Conservation (phyloP, 2,797 vertebrate species). For the Microctenopoma stevenorrisi region DNA sequence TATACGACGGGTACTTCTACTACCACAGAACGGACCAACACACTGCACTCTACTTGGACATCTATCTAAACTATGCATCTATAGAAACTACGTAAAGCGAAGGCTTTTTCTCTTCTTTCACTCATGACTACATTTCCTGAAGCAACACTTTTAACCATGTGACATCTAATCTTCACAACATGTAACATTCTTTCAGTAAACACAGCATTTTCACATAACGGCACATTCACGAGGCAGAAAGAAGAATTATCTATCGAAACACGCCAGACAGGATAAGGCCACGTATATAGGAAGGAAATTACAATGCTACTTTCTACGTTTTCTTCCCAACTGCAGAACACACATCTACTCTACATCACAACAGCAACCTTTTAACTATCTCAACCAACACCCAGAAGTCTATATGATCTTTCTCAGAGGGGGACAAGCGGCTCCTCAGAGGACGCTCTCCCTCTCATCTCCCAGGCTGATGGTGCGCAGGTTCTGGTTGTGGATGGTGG, state of each 20-base stretch:
- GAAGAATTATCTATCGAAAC: conserved; percentile 5
- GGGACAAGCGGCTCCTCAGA: conserved; percentile 74
- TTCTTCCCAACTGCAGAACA: conserved; percentile 36
- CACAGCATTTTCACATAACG: conserved; percentile 7
- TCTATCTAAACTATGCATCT: conserved; percentile 1
- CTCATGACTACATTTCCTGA: conserved; percentile 12
- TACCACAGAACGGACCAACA: conserved; percentile 17
- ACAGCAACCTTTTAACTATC: conserved; percentile 22
- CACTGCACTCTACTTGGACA: conserved; percentile 1
- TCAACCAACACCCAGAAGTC: conserved; percentile 6
- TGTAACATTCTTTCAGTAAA: conserved; percentile 20
- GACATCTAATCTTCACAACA: conserved; percentile 18
- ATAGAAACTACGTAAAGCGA: not conserved
- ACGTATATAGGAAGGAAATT: not conserved
- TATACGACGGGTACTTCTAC: conserved; percentile 34
- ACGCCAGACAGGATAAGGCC: not conserved
- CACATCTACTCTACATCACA: conserved; percentile 41
- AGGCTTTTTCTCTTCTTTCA: conserved; percentile 5
- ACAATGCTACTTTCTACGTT: conserved; percentile 11
- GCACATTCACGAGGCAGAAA: conserved; percentile 15
- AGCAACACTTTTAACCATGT: conserved; percentile 13
- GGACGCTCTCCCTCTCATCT: conserved; percentile 96
- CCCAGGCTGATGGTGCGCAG: conserved; percentile 87
- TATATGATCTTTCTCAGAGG: conserved; percentile 5
- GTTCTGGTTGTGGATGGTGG: conserved; percentile 89